A percentile compares a stretch with the other conserved stretches of the same genome.
phyloP scores from a whole-genome alignment of 2,113 vertebrate species.

The Shinisaurus crocodilurus region DNA sequence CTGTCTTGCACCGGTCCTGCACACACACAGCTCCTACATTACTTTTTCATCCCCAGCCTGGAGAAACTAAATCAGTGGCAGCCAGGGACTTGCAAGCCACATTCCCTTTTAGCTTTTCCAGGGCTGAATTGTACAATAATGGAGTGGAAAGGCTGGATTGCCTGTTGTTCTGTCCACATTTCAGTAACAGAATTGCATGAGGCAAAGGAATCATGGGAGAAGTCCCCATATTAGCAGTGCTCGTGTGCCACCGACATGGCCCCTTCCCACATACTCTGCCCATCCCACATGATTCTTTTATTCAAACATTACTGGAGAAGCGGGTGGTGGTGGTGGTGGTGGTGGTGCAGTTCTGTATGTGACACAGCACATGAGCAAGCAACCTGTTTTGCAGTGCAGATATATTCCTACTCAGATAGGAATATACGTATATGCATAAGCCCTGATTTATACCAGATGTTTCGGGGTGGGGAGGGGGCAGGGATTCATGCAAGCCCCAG shows the following conservation, averaged over 20 bases:
- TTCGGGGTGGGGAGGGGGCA: not conserved
- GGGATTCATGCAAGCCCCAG: not conserved
- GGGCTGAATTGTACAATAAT: not conserved
- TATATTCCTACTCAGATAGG: too few species aligned
- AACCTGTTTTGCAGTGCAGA: not conserved
- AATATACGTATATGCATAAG: too few species aligned
- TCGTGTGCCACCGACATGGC: not conserved
- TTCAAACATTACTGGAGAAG: not conserved
- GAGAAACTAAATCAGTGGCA: not conserved
- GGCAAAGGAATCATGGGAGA: not conserved
- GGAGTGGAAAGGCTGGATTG: not conserved
- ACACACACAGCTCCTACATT: not conserved
- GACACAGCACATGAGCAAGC: not conserved
- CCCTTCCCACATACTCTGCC: not conserved
- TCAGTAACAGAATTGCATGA: not conserved
- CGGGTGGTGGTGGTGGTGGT: not conserved
- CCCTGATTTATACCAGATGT: too few species aligned
- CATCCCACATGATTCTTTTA: not conserved
- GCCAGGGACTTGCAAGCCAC: not conserved
- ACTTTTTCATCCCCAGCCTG: not conserved
- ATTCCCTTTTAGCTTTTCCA: not conserved
- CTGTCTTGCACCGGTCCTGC: too few species aligned
- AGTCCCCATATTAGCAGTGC: not conserved
- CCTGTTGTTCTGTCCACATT: not conserved
- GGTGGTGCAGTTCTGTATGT: not conserved